Conservation (phyloP, 2,113 vertebrate genomes). For the Hucho hucho region DNA sequence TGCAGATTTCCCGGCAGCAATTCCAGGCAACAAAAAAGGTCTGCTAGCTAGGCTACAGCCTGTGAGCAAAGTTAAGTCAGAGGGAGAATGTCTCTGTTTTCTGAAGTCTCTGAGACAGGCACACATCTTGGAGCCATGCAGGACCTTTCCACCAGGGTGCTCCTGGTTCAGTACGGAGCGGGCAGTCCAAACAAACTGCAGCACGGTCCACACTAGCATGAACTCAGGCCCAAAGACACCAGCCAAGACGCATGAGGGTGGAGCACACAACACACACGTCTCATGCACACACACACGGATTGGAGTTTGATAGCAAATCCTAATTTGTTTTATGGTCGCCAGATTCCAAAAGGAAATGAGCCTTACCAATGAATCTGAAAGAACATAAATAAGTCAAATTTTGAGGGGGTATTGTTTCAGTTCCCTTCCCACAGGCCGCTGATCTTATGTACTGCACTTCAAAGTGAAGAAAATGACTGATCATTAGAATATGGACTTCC, state of each 20-base stretch:
- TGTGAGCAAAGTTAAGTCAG: constrained; percentile 47
- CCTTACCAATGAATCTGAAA: constrained; percentile 43
- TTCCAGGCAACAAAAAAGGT: constrained; percentile 38
- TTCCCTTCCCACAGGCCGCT: constrained; percentile 11
- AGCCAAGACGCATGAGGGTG: constrained; percentile 31
- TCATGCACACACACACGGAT: neutral
- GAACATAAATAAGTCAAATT: constrained; percentile 42
- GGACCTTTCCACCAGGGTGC: constrained; percentile 12
- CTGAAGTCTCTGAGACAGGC: constrained; percentile 18
- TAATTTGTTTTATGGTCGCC: constrained; percentile 38
- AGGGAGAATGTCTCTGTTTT: neutral
- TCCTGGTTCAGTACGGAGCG: constrained; percentile 34
- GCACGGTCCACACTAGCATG: constrained; percentile 35
- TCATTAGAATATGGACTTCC: constrained; percentile 28
- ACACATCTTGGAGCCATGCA: constrained; percentile 64
- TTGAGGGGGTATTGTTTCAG: constrained; percentile 38
- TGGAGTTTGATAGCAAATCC: constrained; percentile 16
- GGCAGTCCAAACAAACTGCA: constrained; percentile 36
- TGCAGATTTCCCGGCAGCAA: constrained; percentile 23
- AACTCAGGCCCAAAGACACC: constrained; percentile 39
- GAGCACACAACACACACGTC: too few relatives aligned
- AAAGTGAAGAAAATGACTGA: constrained; percentile 46
- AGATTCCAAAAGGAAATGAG: constrained; percentile 47
- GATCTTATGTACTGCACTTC: constrained; percentile 33
- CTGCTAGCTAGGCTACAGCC: constrained; percentile 11